phyloP scores from a whole-genome alignment of 1,140 invertebrate species.

The Zaprionus inermis region DNA sequence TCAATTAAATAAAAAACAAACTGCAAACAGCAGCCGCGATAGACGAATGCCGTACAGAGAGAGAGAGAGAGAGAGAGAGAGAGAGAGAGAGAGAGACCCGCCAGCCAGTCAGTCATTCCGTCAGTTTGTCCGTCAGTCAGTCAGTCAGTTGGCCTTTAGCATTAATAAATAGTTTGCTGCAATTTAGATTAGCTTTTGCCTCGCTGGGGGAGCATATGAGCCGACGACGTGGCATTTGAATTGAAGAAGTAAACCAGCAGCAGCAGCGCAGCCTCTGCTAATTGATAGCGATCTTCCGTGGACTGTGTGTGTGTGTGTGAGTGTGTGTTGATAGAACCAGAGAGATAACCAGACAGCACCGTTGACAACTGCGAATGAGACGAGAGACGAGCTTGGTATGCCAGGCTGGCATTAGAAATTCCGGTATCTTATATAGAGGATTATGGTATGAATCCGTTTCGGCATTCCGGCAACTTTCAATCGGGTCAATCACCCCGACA shows the following conservation, averaged over 20 bases:
- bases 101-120: conserved; percentile 37
- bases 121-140: conserved; percentile 13
- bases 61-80: conserved; percentile 42
- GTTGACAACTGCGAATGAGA: conserved; percentile 36
- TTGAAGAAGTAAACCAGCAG: conserved; percentile 38
- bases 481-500: conserved; percentile 47
- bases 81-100: conserved; percentile 31
- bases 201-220: conserved; percentile 53
- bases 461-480: not conserved
- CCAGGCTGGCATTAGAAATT: conserved; percentile 3
- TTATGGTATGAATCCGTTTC: conserved; percentile 3
- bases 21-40: conserved; percentile 55
- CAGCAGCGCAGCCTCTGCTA: conserved; percentile 28
- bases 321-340: conserved; percentile 17
- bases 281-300: conserved; percentile 46
- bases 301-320: not conserved
- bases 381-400: conserved; percentile 6
- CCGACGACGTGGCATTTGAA: conserved; percentile 66
- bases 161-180: conserved; percentile 76
- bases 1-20: conserved; percentile 78
- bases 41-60: conserved; percentile 59
- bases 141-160: conserved; percentile 43
- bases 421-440: not conserved
- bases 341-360: conserved; percentile 21
- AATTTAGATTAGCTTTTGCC: conserved; percentile 25